These are phyloP conservation scores for Chloebia gouldiae DNA, from an alignment of 2,113 vertebrate genomes.

Conservation along the genomic window DNA sequence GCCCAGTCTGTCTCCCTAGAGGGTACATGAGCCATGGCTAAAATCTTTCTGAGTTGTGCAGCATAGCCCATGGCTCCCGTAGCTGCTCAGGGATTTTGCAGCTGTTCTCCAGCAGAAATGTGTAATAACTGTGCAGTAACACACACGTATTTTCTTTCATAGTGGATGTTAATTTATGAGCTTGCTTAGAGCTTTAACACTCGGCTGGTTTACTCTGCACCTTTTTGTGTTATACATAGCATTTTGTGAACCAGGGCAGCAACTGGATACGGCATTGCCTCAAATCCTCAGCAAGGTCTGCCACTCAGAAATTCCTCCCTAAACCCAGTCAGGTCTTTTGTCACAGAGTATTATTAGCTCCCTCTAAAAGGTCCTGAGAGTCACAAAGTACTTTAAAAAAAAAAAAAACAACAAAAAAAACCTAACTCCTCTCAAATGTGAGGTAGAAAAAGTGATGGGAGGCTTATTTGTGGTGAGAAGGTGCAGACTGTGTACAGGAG, in stretches of 20 bases:
- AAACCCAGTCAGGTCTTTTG: neutral
- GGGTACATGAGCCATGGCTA: neutral
- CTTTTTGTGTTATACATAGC: conserved; percentile 30
- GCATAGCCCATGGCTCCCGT: neutral
- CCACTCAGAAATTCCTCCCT: conserved; percentile 10
- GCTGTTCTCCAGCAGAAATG: conserved; percentile 50
- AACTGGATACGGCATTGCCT: conserved; percentile 6
- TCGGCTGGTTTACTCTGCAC: neutral
- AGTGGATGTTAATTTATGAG: conserved; percentile 47
- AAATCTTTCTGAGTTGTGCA: neutral
- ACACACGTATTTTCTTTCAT: conserved; percentile 28
- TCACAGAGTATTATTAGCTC: conserved; percentile 20
- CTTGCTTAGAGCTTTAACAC: neutral
- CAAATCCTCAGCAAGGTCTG: neutral
- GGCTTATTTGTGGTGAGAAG: neutral
- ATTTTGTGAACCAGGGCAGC: neutral
- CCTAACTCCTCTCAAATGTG: neutral
- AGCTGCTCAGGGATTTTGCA: conserved; percentile 40
- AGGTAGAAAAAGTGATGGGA: neutral
- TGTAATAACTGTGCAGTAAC: neutral
- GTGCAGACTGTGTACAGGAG: neutral
- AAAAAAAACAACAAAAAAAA: neutral
- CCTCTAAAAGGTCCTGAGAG: neutral
- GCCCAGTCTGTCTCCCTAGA: neutral
- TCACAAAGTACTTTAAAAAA: neutral